These are phyloP conservation scores for Echinarachnius parma DNA, from an alignment of 53 echinoderm and acorn worm species.

Conservation along the genomic window DNA sequence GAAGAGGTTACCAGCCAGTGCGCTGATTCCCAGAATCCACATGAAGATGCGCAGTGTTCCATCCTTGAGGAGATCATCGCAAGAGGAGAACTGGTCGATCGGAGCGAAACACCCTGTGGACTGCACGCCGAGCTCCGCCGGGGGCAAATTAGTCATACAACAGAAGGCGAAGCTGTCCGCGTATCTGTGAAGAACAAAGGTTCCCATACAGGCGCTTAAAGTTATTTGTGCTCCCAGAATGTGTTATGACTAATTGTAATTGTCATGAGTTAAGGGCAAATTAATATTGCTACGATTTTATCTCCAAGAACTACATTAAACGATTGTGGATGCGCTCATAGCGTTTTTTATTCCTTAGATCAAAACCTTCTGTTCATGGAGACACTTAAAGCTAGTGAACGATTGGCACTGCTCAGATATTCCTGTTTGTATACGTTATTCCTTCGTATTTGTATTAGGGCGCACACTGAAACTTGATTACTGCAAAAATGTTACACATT, in stretches of 20 bases:
- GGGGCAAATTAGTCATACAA: constrained; percentile 11
- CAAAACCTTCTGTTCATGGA: no score
- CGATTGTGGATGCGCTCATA: no score
- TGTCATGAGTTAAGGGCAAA: background rate
- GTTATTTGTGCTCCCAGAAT: background rate
- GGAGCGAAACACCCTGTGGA: constrained; percentile 18
- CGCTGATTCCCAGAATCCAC: constrained; percentile 64
- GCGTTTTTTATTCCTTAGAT: no score
- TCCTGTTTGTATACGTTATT: no score
- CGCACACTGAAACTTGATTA: no score
- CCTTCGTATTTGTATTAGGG: no score
- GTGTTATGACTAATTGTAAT: background rate
- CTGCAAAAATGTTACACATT: no score
- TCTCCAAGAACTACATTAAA: no score
- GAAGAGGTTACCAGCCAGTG: constrained; percentile 51
- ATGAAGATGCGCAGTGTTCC: constrained; percentile 41
- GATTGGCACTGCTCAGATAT: no score
- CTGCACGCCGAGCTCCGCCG: background rate
- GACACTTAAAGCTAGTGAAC: no score
- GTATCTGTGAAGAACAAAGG: background rate
- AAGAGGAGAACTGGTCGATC: constrained; percentile 29
- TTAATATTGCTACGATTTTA: no score
- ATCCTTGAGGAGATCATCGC: constrained; percentile 30
- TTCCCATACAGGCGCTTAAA: background rate
- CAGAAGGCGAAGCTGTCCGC: constrained; percentile 43